Base-by-base conservation (phyloP, 2,113 vertebrate species). In the Opisthocomus hoazin region DNA sequence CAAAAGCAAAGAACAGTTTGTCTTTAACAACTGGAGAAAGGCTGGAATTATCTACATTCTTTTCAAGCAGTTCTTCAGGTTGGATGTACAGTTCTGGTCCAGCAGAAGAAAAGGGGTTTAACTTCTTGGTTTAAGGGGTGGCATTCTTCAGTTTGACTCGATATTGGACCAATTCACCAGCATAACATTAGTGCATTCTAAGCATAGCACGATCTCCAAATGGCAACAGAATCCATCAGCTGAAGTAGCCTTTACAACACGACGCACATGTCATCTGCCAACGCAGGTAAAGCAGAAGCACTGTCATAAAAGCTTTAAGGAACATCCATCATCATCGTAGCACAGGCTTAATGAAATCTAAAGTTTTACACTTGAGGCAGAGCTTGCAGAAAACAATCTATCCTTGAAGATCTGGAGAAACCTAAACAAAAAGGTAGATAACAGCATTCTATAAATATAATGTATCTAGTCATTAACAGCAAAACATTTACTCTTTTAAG, bases 361-460 rank as follows among this genome's bases (percentile, higher is more conserved):
- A 61, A 80, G 84, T 71, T 91, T 91, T 68, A 91, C 9, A 79
- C 36, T 76, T 60, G 63, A 94, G 87, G 82, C 84, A 96, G 66
- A 94, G 85, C 75, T 95, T 85, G 84, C 54, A 90, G 93, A 76
- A 93, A 91, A 84, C 23, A 69, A 93, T 86, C 74, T 79, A 90
- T 61, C 68, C 82, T 85, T 74, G 90, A 93, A 89, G 84, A 80
- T 80, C 75, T 74, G 41, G 46, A 86, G 75, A 94, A 94, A 95
- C 78, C 91, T 96, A 26, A 85, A 87, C 7, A 73, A 73, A 87
- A 78, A 77, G 24, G 8, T 17, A 91, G 12, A 29, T 14, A 89
- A 81, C 10, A 70, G 37, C 7, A 8, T n/a, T 84, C 91, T 53
- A 48, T 21, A 89, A 87, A 63, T n/a, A 39, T 0, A 5, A 30